phyloP scores from a whole-genome alignment of 2,888 invertebrate species.

The Eupithecia exiguata region DNA sequence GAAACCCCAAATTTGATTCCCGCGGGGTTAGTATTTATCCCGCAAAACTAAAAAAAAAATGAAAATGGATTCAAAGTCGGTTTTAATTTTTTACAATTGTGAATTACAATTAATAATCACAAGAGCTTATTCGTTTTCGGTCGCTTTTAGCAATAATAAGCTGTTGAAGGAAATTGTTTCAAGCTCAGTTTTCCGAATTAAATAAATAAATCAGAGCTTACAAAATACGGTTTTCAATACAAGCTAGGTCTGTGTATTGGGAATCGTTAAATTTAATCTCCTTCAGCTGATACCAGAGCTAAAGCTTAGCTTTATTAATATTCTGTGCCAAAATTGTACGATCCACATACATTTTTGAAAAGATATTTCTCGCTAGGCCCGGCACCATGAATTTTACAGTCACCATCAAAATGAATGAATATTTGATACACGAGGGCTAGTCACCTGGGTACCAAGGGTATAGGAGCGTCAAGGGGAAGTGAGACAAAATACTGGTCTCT shows the following conservation, averaged over 20 bases:
- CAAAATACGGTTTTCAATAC: background rate
- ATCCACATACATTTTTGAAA: background rate
- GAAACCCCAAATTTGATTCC: too few species aligned
- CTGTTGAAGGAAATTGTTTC: background rate
- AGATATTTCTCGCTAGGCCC: background rate
- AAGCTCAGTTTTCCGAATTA: background rate
- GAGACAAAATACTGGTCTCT: background rate
- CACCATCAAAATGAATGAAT: slow-evolving; percentile 25
- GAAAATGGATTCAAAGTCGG: too few species aligned
- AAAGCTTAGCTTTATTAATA: background rate
- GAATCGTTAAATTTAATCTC: background rate
- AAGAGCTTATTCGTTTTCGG: background rate
- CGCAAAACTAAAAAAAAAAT: too few species aligned
- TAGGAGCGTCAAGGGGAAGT: background rate
- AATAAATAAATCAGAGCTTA: background rate
- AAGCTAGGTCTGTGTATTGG: background rate
- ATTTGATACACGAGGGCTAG: slow-evolving; percentile 23
- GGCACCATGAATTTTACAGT: slow-evolving; percentile 16
- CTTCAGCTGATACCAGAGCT: background rate
- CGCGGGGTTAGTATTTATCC: too few species aligned
- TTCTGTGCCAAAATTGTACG: background rate
- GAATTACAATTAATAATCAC: background rate
- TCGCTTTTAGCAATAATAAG: background rate
- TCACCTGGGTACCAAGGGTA: background rate
- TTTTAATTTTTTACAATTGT: too few species aligned